Percentiles rank a stretch among this genome's conserved stretches.
Conservation (phyloP, 2,113 vertebrate species). For the Odocoileus virginianus region DNA sequence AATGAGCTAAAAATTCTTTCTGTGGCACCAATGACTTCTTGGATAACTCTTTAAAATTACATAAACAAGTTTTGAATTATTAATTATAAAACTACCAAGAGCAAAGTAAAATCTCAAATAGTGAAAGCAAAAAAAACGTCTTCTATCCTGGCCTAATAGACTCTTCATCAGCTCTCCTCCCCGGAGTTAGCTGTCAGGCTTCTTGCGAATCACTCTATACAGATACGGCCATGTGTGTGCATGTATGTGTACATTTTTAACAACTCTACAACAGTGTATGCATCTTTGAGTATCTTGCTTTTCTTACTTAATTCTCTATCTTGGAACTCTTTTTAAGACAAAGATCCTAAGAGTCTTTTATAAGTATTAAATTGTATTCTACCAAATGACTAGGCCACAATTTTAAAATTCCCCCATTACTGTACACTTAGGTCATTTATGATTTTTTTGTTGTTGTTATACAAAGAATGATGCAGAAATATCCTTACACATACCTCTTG, state of each 20-base stretch:
- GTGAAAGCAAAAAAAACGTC: background rate
- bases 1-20: background rate
- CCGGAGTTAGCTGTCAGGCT: background rate
- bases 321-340: background rate
- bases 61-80: background rate
- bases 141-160: background rate
- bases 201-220: background rate
- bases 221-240: fast-evolving
- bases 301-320: background rate
- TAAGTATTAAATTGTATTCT: background rate
- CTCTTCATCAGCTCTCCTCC: background rate
- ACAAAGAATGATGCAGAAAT: background rate
- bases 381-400: background rate
- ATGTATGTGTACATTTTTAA: background rate
- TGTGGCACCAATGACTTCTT: background rate
- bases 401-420: background rate
- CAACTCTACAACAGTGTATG: background rate
- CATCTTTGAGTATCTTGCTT: background rate
- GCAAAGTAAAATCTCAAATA: background rate
- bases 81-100: background rate
- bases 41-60: background rate
- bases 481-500: background rate
- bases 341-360: background rate
- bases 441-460: background rate
- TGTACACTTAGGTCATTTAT: background rate